Evolutionary conservation across 2,113 vertebrate species (phyloP).

Genomic region (Oryzias curvinotus): DNA sequence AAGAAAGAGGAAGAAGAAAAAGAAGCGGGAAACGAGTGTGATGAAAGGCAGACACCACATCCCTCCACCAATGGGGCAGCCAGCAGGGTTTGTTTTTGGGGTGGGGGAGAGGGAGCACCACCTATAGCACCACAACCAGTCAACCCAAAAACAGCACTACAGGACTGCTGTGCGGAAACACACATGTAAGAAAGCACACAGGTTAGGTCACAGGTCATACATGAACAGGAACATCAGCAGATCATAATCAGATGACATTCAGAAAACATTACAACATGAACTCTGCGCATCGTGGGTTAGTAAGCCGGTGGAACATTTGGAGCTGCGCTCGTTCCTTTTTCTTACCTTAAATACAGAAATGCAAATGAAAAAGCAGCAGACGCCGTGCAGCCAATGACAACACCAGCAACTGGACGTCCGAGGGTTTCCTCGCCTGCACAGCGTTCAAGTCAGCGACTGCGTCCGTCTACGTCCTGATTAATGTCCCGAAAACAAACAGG

Average conservation of each 20-base stretch:
- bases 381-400: neutral
- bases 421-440: too few relatives aligned
- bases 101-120: conserved; percentile 18
- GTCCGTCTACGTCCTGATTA: too few relatives aligned
- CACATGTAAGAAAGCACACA: conserved; percentile 56
- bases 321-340: conserved; percentile 2
- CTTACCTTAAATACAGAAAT: neutral
- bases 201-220: conserved; percentile 47
- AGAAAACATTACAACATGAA: conserved; percentile 6
- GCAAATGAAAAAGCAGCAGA: neutral
- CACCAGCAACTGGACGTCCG: too few relatives aligned
- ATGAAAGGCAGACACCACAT: conserved; percentile 77
- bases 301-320: conserved; percentile 11
- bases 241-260: conserved; percentile 11
- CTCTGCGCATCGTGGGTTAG: conserved; percentile 28
- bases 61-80: conserved; percentile 75
- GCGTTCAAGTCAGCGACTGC: too few relatives aligned
- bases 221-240: conserved; percentile 4
- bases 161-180: conserved; percentile 19
- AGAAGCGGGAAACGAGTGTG: conserved; percentile 84
- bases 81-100: conserved; percentile 29
- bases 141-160: conserved; percentile 28
- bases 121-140: conserved; percentile 44
- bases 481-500: too few relatives aligned
- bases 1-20: conserved; percentile 74